Conservation (phyloP, 2,113 vertebrate genomes). For the Chloropsis hardwickii region DNA sequence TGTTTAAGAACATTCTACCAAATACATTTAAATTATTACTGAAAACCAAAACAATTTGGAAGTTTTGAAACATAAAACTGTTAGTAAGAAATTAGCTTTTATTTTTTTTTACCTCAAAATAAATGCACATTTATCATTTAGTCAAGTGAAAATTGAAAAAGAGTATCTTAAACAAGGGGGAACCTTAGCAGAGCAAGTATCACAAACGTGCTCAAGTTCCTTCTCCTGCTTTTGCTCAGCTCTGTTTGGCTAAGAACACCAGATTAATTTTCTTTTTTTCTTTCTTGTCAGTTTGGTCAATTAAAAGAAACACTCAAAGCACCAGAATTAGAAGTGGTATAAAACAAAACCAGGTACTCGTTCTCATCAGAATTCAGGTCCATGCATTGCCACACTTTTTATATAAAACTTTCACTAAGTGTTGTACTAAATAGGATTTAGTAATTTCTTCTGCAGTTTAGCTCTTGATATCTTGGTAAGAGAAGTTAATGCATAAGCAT, state of each 20-base stretch:
- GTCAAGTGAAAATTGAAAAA: slow-evolving; percentile 62
- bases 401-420: slow-evolving; percentile 55
- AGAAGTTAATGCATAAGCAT: background rate
- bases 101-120: slow-evolving; percentile 78
- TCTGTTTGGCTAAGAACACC: slow-evolving; percentile 20
- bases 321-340: background rate
- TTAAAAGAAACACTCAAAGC: slow-evolving; percentile 18
- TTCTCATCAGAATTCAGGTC: slow-evolving; percentile 30
- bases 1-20: slow-evolving; percentile 12
- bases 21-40: slow-evolving; percentile 5
- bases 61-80: slow-evolving; percentile 56
- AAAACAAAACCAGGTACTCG: slow-evolving; percentile 31
- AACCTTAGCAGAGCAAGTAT: slow-evolving; percentile 15
- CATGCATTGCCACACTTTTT: slow-evolving; percentile 5
- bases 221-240: background rate
- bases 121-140: slow-evolving; percentile 71
- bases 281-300: slow-evolving; percentile 8
- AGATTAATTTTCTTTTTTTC: background rate
- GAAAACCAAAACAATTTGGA: background rate
- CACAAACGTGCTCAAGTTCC: background rate
- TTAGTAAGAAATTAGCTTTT: slow-evolving; percentile 81
- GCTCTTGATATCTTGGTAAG: slow-evolving; percentile 34
- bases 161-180: slow-evolving; percentile 5
- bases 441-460: slow-evolving; percentile 19
- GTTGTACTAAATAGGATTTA: slow-evolving; percentile 50